phyloP scores from a whole-genome alignment of 2,113 vertebrate species.

The Campylorhamphus procurvoides region DNA sequence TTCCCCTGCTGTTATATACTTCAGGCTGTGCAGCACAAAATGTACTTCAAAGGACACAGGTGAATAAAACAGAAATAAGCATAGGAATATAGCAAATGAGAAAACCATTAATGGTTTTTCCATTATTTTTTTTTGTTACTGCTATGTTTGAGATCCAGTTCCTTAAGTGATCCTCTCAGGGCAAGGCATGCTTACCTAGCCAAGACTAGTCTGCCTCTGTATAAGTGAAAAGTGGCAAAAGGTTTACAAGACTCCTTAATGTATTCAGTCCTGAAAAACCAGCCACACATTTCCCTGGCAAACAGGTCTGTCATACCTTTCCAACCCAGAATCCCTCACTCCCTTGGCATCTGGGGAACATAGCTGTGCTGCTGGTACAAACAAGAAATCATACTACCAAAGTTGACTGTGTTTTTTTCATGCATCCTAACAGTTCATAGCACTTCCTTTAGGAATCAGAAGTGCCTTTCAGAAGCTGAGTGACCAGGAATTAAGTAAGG shows the following conservation, averaged over 20 bases:
- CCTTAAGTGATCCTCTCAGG: neutral
- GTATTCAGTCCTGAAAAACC: neutral
- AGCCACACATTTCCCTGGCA: neutral
- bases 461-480: neutral
- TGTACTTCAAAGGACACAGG: neutral
- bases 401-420: rapidly evolving
- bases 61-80: constrained; percentile 1
- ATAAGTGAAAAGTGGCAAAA: neutral
- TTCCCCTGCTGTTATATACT: neutral
- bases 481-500: neutral
- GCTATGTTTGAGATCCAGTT: neutral
- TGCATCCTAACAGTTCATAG: neutral
- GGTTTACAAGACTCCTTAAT: neutral
- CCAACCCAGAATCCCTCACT: neutral
- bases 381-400: neutral
- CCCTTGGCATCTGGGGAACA: neutral
- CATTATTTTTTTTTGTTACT: neutral
- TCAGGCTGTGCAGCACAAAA: neutral
- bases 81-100: neutral
- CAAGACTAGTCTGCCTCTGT: neutral
- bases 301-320: neutral
- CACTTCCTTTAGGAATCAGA: neutral
- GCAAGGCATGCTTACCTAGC: neutral
- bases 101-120: neutral
- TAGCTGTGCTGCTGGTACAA: neutral